phyloP scores from a whole-genome alignment of 2,113 vertebrate species.

The Numida meleagris region DNA sequence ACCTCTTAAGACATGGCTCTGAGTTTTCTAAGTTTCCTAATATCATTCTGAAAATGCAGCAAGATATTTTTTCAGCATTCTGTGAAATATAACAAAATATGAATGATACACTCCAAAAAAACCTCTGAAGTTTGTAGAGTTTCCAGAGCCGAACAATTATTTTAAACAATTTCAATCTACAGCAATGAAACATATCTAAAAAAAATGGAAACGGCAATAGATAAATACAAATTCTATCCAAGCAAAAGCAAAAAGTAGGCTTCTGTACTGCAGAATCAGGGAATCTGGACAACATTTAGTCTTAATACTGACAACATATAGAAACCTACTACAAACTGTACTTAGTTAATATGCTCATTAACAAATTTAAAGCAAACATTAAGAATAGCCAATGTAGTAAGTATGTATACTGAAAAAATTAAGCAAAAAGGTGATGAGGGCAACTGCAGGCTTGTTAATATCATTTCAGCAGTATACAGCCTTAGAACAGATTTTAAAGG shows the following conservation, averaged over 20 bases:
- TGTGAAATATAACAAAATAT: background rate
- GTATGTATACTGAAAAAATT: background rate
- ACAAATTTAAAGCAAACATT: background rate
- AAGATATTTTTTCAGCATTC: background rate
- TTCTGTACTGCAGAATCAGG: background rate
- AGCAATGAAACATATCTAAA: background rate
- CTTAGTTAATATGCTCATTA: background rate
- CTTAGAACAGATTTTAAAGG: background rate
- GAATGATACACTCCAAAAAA: background rate
- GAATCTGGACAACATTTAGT: background rate
- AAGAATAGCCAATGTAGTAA: background rate
- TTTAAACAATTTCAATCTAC: background rate
- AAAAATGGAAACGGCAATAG: background rate
- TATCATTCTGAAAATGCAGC: background rate
- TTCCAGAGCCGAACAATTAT: background rate
- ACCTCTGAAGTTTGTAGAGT: background rate
- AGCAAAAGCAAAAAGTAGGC: background rate
- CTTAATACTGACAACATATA: background rate
- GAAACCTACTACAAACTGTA: background rate
- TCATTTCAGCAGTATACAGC: background rate
- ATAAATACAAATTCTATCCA: background rate
- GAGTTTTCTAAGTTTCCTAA: background rate
- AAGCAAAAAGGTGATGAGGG: background rate
- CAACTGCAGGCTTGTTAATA: background rate
- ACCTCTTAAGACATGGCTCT: background rate